phyloP scores from a whole-genome alignment of 2,888 invertebrate genomes.

The Campopleginae sp. region DNA sequence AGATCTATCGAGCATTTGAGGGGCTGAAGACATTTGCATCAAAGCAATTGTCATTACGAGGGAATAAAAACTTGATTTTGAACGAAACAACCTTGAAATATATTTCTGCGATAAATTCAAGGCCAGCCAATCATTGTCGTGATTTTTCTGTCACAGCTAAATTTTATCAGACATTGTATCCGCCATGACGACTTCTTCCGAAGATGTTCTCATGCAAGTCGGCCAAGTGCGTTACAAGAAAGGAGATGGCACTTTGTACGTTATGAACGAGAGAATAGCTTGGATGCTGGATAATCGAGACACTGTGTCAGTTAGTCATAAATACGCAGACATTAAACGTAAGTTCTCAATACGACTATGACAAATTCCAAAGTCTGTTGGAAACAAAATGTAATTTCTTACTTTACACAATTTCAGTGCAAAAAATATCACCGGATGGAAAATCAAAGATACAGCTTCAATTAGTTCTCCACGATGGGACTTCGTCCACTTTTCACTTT shows the following conservation, averaged over 20 bases:
- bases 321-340: conserved; percentile 98
- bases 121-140: not conserved
- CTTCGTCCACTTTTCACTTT: conserved; percentile 98
- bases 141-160: conserved; percentile 71
- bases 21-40: no score
- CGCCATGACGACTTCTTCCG: conserved; percentile 94
- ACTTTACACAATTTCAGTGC: conserved; percentile 88
- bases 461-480: conserved; percentile 96
- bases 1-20: no score
- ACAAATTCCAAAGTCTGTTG: not conserved
- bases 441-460: conserved; percentile 99
- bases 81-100: not conserved
- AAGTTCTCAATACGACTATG: conserved; percentile 79
- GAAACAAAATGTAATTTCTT: not conserved
- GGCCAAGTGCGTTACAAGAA: conserved; percentile 97
- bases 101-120: not conserved
- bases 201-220: conserved; percentile 97
- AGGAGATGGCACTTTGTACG: conserved; percentile 96
- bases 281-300: conserved; percentile 98
- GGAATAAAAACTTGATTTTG: not conserved
- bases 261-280: conserved; percentile 97
- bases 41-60: not conserved
- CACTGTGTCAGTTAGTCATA: conserved; percentile 96
- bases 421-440: conserved; percentile 98
- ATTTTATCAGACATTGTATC: conserved; percentile 74